These are phyloP conservation scores for Pseudococcus viburni DNA, from an alignment of 2,888 invertebrate genomes.

Conservation along the genomic window DNA sequence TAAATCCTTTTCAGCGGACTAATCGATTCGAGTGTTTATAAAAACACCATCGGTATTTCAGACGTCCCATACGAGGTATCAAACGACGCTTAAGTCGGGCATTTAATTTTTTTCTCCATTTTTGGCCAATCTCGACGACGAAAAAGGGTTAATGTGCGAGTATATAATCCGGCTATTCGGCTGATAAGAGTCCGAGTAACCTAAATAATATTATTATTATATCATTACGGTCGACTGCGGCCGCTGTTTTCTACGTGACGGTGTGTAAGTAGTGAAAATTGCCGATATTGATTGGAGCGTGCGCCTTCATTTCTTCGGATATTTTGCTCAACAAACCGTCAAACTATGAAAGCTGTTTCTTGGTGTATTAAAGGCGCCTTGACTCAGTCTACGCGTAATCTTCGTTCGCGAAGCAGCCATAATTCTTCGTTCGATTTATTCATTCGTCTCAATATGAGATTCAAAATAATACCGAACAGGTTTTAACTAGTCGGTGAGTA, in stretches of 20 bases:
- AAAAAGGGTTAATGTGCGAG: neutral
- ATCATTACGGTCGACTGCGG: conserved; percentile 41
- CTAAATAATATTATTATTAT: conserved; percentile 60
- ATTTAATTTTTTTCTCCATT: neutral
- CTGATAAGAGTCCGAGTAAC: conserved; percentile 63
- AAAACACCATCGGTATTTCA: conserved; percentile 1
- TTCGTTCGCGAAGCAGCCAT: conserved; percentile 8
- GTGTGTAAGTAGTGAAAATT: conserved; percentile 62
- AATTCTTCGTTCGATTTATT: neutral
- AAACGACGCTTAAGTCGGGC: too few relatives aligned
- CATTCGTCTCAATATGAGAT: conserved; percentile 43
- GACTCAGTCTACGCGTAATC: conserved; percentile 61
- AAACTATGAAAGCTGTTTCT: conserved; percentile 58
- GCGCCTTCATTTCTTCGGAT: conserved; percentile 61
- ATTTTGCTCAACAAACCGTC: conserved; percentile 51
- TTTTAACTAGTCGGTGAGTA: conserved; percentile 47
- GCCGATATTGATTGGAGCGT: conserved; percentile 66
- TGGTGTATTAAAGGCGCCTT: conserved; percentile 57
- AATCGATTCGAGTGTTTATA: conserved; percentile 12
- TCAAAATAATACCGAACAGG: conserved; percentile 25
- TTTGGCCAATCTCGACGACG: neutral
- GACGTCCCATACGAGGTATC: too few relatives aligned
- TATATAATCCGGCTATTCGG: conserved; percentile 34
- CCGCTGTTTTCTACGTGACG: conserved; percentile 52
- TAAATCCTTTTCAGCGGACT: neutral